Evolutionary conservation across 2,797 vertebrate species (phyloP).

Genomic region (Centroberyx gerrardi): DNA sequence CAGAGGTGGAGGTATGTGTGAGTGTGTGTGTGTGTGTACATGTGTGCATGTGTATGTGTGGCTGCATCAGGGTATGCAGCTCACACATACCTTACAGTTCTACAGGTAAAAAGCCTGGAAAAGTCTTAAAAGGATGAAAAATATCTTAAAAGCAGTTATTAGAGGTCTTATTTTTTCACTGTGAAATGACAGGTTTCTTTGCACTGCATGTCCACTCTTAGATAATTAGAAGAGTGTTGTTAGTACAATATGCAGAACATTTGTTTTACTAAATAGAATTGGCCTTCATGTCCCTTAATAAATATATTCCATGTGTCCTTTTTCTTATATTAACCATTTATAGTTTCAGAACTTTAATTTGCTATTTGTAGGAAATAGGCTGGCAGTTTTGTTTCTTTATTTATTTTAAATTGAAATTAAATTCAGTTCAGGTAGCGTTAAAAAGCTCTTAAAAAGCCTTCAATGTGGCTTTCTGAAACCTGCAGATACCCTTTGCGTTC

Average conservation of each 20-base stretch:
- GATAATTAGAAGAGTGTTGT: slow-evolving; percentile 11
- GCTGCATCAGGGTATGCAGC: neutral
- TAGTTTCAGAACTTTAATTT: neutral
- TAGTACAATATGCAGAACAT: slow-evolving; percentile 17
- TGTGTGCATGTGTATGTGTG: slow-evolving; percentile 6
- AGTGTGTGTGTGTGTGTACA: neutral
- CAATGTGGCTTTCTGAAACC: no score
- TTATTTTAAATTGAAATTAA: no score
- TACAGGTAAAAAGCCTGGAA: neutral
- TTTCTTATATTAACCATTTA: neutral
- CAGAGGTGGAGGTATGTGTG: slow-evolving; percentile 5
- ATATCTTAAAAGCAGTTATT: neutral
- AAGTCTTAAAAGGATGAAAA: neutral
- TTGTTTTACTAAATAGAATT: slow-evolving; percentile 27
- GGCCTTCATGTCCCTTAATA: neutral
- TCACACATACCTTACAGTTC: neutral
- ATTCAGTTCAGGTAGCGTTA: no score
- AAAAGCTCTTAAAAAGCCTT: no score
- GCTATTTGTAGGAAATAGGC: no score
- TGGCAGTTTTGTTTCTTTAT: no score
- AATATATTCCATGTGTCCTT: neutral
- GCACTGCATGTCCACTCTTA: neutral
- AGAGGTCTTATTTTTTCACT: slow-evolving; percentile 2
- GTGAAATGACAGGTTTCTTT: neutral
- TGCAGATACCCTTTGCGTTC: no score